Base-by-base conservation (phyloP, 2,888 invertebrate species). In the Cabera pusaria region DNA sequence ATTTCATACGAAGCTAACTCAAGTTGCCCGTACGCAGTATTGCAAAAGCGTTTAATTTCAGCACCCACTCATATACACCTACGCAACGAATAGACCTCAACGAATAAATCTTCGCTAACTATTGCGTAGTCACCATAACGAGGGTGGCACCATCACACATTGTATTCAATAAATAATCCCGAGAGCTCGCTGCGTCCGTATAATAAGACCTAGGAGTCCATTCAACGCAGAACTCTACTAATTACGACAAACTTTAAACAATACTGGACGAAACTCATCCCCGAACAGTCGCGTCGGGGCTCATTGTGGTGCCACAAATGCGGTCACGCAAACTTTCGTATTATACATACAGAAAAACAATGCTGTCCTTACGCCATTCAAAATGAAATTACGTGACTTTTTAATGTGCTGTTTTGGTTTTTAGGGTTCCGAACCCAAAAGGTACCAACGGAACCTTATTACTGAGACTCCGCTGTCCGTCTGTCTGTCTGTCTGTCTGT, bases 171-270 rank as follows among this genome's bases (percentile, higher is more conserved):
- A 46, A 29, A 53, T 39, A 42, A 43, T 48, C 34, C 48, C 54
- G 54, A 61, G 56, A 51, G 56, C 57, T 64, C 63, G 56, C 61
- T 56, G 47, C 47, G 52, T 64, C 69, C 67, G 64, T 59, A 81
- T 78, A 85, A 84, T 83, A 73, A 75, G 74, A 75, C 72, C 78
- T 56, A 78, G 75, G 70, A 78, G 76, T 80, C 78, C 69, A 85
- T 86, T 86, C 83, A 86, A 64, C 66, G 67, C 62, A 69, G 72
- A 84, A 82, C 82, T 83, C 73, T 76, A 83, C 85, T 87, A 87
- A 87, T 87, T 87, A 87, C 83, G 79, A 82, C 85, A 80, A 87
- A 86, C 84, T 87, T 86, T 84, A 80, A 87, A 87, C 86, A 87
- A 87, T 87, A 84, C 84, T 85, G 84, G 85, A 85, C 84, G 71